A percentile compares a stretch with the other conserved stretches of the same genome.
phyloP scores from a whole-genome alignment of 2,888 invertebrate species.

The Gandaritis pyraliata region DNA sequence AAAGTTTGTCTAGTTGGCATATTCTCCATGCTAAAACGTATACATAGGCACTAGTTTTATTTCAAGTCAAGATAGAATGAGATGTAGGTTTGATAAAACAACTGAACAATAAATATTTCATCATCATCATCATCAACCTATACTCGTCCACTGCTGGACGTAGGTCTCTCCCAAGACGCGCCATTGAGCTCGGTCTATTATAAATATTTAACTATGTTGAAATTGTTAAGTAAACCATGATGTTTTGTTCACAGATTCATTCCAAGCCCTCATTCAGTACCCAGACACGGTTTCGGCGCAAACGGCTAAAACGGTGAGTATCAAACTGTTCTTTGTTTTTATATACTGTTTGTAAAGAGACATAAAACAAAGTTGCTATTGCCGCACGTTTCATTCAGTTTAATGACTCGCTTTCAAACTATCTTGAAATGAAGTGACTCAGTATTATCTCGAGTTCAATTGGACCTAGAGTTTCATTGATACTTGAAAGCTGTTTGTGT shows the following conservation, averaged over 20 bases:
- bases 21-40: no score
- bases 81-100: no score
- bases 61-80: no score
- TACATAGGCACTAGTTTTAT: no score
- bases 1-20: no score
- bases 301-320: slow-evolving; percentile 96
- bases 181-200: not conserved
- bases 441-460: slow-evolving; percentile 54
- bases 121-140: no score
- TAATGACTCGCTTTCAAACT: slow-evolving; percentile 76
- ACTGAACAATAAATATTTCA: no score
- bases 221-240: slow-evolving; percentile 19
- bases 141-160: no score
- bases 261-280: slow-evolving; percentile 99
- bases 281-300: slow-evolving; percentile 98
- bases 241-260: slow-evolving; percentile 90
- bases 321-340: slow-evolving; percentile 72
- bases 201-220: slow-evolving; percentile 12
- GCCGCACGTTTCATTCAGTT: slow-evolving; percentile 77
- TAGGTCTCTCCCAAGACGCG: no score
- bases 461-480: slow-evolving; percentile 51
- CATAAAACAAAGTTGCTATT: slow-evolving; percentile 79
- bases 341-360: slow-evolving; percentile 76
- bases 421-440: slow-evolving; percentile 69
- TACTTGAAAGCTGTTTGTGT: slow-evolving; percentile 38